Base-by-base conservation (phyloP, 2,888 invertebrate genomes). In the Lasioglossum villosulum region DNA sequence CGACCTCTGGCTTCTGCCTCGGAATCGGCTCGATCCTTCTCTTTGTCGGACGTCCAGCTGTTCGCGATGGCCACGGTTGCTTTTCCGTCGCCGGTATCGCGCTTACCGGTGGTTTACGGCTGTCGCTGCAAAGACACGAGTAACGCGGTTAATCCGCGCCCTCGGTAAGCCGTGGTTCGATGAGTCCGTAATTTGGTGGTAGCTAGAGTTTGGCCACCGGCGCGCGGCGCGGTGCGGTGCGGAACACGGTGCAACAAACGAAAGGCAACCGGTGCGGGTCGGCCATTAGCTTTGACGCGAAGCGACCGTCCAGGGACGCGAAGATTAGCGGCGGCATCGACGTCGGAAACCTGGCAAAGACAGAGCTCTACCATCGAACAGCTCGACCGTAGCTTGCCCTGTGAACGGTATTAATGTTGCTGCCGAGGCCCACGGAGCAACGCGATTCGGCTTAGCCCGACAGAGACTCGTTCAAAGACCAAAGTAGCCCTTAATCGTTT, bases 211-310 rank as follows among this genome's bases (percentile, higher is more conserved):
- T 27, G 70, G 68, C 30, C 16, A 19, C 48, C 48, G 59, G 6
- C n/a, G n/a, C 10, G n/a, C 72, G 52, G 1, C 10, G n/a, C 56
- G 10, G n/a, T 23, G 52, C 52, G 23, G 10, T 23, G 52, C 52
- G 23, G 23, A 52, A 23, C 6, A 12, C 4, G 5, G 27, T 59
- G 14, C 59, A n/a, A 14, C 23, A 37, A 37, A 37, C 37, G 68
- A 37, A 68, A 37, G 68, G 37, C 23, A 37, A 19, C 34, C 37
- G 68, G 37, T 19, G 19, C 68, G 4, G 37, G 4, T 5, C 23
- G n/a, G n/a, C 78, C 71, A 82, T 89, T 89, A 87, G 82, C 87
- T 88, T 86, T 86, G 89, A 89, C 78, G 23, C 23, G 52, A 52
- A 2, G 82, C 76, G 70, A 70, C 37, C 75, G 68, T 12, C 76